Evolutionary conservation across 2,797 vertebrate species (phyloP).

Genomic region (Leucoraja ocellata): DNA sequence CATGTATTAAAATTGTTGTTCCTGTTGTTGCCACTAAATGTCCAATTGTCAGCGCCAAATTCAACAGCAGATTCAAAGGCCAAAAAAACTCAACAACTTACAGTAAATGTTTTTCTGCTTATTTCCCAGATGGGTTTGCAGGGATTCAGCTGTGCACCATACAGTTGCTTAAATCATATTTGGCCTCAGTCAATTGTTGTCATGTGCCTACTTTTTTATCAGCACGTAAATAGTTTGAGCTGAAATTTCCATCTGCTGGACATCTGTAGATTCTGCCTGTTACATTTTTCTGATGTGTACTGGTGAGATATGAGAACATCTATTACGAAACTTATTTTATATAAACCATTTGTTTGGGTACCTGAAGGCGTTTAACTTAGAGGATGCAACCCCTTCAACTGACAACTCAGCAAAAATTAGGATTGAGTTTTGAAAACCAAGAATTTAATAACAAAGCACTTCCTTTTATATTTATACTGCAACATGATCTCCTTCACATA

Average conservation of each 20-base stretch:
- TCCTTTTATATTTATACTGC: background rate
- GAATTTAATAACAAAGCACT: constrained; percentile 2
- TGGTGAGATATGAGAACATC: constrained; percentile 1
- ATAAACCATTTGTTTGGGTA: background rate
- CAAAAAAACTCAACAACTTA: background rate
- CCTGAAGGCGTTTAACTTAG: background rate
- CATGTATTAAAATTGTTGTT: background rate
- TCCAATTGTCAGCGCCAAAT: background rate
- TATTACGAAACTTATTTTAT: constrained; percentile 7
- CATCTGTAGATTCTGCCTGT: constrained; percentile 21
- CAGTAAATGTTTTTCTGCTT: constrained; percentile 20
- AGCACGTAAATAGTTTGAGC: constrained; percentile 18
- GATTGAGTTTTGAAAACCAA: background rate
- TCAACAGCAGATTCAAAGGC: background rate
- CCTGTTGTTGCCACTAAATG: background rate
- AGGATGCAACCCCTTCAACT: background rate
- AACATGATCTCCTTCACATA: background rate
- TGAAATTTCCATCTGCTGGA: constrained; percentile 34
- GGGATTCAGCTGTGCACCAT: constrained; percentile 22
- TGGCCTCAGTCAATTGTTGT: constrained; percentile 21
- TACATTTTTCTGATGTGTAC: background rate
- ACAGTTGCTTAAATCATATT: constrained; percentile 23
- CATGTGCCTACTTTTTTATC: background rate
- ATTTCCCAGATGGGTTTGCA: constrained; percentile 20
- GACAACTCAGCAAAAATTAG: background rate